Conservation (phyloP, 2,888 invertebrate species). For the Aphodius sticticus region DNA sequence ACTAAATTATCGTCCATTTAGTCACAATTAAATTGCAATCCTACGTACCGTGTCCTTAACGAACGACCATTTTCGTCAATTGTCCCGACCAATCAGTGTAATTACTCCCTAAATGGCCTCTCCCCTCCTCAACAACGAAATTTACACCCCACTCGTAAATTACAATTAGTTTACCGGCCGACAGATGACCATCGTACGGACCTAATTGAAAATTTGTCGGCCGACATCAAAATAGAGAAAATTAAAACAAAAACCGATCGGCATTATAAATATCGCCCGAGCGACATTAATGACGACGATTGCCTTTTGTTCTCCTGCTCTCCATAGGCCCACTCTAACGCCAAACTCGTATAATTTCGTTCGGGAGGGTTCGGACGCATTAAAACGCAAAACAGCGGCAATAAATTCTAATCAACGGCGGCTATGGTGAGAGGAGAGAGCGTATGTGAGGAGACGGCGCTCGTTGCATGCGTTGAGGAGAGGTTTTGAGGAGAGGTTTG, state of each 20-base stretch:
- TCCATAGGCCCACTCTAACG: not conserved
- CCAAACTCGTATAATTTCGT: not conserved
- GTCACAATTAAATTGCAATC: not conserved
- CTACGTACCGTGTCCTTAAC: not conserved
- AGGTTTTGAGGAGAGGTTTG: constrained; percentile 8
- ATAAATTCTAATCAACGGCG: constrained; percentile 53
- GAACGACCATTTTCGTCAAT: constrained; percentile 4
- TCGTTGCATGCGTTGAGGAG: constrained; percentile 6
- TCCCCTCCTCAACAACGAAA: not conserved
- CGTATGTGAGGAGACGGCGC: constrained; percentile 6
- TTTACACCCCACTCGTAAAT: not conserved
- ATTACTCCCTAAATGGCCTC: not conserved
- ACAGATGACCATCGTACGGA: not conserved
- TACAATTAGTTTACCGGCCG: not conserved
- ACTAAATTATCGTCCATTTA: not conserved
- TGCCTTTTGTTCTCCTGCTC: not conserved
- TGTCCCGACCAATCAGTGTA: not conserved
- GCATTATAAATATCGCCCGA: not conserved
- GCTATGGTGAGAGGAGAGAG: constrained; percentile 29
- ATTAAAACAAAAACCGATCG: constrained; percentile 4
- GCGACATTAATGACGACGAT: not conserved
- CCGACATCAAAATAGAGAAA: not conserved
- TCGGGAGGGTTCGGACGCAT: constrained; percentile 44
- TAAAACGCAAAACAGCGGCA: constrained; percentile 49
- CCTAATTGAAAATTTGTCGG: constrained; percentile 4